Percentiles rank a stretch among this genome's conserved stretches.
phyloP scores from a whole-genome alignment of 1,140 invertebrate genomes.

The Trichogramma pretiosum region DNA sequence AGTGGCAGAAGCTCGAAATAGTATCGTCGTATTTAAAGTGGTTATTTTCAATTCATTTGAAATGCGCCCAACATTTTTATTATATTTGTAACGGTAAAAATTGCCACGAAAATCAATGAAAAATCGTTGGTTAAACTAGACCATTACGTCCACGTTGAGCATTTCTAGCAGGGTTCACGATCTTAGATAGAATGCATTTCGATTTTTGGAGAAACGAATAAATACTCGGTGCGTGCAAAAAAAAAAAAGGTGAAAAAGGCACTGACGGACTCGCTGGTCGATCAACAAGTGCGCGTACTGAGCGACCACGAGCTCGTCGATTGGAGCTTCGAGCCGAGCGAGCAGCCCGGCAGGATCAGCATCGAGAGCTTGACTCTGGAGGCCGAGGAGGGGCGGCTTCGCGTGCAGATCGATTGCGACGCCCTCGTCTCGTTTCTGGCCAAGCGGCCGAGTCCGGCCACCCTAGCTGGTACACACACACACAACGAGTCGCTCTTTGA shows the following conservation, averaged over 20 bases:
- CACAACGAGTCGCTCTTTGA: too few relatives aligned
- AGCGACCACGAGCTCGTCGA: conserved; percentile 23
- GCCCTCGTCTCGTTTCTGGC: conserved; percentile 3
- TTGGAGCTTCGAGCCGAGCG: conserved; percentile 21
- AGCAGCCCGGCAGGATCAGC: too few relatives aligned
- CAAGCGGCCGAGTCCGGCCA: neutral
- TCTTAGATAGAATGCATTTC: neutral
- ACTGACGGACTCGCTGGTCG: conserved; percentile 20
- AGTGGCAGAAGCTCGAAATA: too few relatives aligned
- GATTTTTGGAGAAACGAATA: neutral
- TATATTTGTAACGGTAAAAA: neutral
- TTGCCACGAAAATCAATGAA: too few relatives aligned
- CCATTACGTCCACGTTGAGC: too few relatives aligned
- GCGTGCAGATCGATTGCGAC: neutral
- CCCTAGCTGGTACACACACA: too few relatives aligned
- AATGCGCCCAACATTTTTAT: neutral
- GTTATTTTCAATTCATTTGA: too few relatives aligned
- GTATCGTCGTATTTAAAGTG: too few relatives aligned
- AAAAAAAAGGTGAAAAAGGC: conserved; percentile 28
- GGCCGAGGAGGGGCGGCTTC: neutral
- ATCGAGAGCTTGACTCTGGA: too few relatives aligned
- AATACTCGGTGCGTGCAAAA: neutral
- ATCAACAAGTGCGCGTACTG: conserved; percentile 21
- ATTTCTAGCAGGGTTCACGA: too few relatives aligned
- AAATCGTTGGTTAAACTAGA: too few relatives aligned